Conservation (phyloP, 2,888 invertebrate species). For the Microdon myrmicae region DNA sequence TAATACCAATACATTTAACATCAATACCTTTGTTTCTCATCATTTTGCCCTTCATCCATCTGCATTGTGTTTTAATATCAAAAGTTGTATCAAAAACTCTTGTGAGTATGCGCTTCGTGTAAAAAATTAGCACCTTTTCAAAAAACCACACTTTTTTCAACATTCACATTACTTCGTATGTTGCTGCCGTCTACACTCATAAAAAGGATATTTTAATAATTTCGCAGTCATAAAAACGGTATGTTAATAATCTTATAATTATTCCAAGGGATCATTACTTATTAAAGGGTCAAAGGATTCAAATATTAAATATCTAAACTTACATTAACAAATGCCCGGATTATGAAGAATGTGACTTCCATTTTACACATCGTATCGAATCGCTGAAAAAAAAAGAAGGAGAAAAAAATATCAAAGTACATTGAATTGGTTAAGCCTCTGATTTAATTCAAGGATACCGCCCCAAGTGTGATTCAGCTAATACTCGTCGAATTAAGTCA, state of each 20-base stretch:
- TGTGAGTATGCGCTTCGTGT: no score
- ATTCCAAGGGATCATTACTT: neutral
- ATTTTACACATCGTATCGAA: slow-evolving; percentile 82
- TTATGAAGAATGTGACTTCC: slow-evolving; percentile 80
- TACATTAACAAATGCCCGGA: slow-evolving; percentile 78
- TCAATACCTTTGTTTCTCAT: no score
- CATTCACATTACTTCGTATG: slow-evolving; percentile 7
- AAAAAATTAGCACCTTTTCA: no score
- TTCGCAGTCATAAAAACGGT: neutral
- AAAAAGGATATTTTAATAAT: neutral
- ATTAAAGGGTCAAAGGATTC: neutral
- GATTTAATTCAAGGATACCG: no score
- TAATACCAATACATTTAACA: no score
- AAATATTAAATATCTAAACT: slow-evolving; percentile 65
- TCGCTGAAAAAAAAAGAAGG: slow-evolving; percentile 71
- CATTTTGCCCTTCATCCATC: no score
- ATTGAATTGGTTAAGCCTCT: neutral
- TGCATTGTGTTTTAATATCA: no score
- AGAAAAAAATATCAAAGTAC: neutral
- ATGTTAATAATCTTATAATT: neutral
- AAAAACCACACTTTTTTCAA: no score
- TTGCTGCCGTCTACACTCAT: neutral
- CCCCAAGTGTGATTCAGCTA: no score
- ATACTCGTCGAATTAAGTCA: no score
- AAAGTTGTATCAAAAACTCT: no score